Base-by-base conservation (phyloP, 1,140 invertebrate genomes). In the Leptinotarsa lineolata region DNA sequence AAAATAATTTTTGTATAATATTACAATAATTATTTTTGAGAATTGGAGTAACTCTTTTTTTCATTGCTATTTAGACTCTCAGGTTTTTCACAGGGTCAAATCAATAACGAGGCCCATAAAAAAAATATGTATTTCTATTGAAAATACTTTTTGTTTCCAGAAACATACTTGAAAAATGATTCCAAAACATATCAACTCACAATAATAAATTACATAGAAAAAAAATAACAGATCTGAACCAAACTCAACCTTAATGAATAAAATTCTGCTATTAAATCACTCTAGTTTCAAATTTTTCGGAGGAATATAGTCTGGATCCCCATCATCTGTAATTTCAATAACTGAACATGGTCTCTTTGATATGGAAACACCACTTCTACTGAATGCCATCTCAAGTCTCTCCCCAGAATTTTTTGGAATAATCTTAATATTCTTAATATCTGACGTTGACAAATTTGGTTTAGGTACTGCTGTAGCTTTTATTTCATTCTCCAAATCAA, bases 401-500 rank as follows among this genome's bases (percentile, higher is more conserved):
- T 65, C 67, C 18, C 72, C 68, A 20, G 64, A 48, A 44, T 70
- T 75, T n/a, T 21, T 71, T 2, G 70, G 44, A 22, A 71, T 16
- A 59, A 61, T 54, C 11, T 66, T 64, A 18, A 71, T 24, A 18
- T 65, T 71, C 22, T 73, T 75, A 13, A 75, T 64, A 20, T 73
- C 72, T 22, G 39, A 67, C 12, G 18, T 46, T 22, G 44, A 13
- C 24, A 74, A 70, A 18, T 48, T 71, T 13, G 78, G 72, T 68
- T 78, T 77, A 0, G 74, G 72, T 15, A 79, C 72, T 8, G 74
- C 65, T 4, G 74, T 79, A 20, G 77, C 77, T 11, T 73, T 65
- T 13, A 80, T 68, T 65, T 79, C 77, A 39, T 76, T 80, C 59
- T 81, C 80, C 30, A 80, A 63, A 73, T 81, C 80, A 5, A 79